Base-by-base conservation (phyloP, 2,888 invertebrate species). In the Teinopalpus imperialis region DNA sequence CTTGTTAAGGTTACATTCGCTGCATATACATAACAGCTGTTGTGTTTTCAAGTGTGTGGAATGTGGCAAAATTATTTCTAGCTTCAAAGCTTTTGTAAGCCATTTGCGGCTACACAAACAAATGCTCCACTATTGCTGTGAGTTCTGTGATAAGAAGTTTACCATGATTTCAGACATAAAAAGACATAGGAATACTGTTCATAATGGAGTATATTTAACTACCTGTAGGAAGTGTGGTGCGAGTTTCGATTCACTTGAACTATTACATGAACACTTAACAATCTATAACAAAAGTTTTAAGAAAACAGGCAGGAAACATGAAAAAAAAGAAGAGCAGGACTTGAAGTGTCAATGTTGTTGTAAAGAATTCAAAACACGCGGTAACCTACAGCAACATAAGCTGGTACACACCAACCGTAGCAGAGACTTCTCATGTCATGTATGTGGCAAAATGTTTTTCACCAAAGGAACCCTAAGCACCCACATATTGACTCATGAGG, bases 391-490 rank as follows among this genome's bases (percentile, higher is more conserved):
- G 1, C 83, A 82, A 16, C 89, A 89, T 43, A 77, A 73, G 42
- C 48, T 79, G 0, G 69, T 83, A 0, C 88, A 91, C 43, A 90
- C 83, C 39, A 86, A 87, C 52, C 75, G 85, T 0, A 74, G 73
- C 5, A 61, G 82, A 54, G 75, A 88, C 8, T 88, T 83, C 29
- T 76, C 87, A 0, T 88, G 88, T 47, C 88, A 88, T 32, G 53
- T 87, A 0, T 88, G 88, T 2, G 88, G 88, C 0, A 88, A 88
- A 61, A 87, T 85, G 85, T 88, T 88, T 53, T 88, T 77, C 14
- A 87, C 85, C 0, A 87, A 87, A 66, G 88, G 88, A 0, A 79
- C 87, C 0, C 50, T 88, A 0, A 70, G 78, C 2, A 82, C 82
- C 0, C 88, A 88, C 36, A 81, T 88, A 71, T 59, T 71, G 40